Conservation (phyloP, 2,797 vertebrate genomes). For the Rhinoraja longicauda region DNA sequence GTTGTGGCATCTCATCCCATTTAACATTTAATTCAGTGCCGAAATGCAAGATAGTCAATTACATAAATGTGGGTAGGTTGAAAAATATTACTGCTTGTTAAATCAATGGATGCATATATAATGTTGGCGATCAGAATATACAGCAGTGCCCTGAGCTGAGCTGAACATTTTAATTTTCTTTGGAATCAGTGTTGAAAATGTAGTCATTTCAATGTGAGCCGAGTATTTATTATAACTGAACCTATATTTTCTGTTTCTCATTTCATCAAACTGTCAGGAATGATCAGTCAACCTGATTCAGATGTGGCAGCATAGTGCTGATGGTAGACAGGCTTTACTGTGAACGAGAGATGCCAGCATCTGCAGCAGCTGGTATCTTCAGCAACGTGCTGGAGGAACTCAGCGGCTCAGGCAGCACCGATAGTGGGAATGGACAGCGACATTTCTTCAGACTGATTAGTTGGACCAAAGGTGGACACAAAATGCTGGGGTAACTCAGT, state of each 20-base stretch:
- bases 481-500: too few relatives aligned
- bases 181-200: conserved; percentile 9
- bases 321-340: not conserved
- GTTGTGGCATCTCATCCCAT: not conserved
- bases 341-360: not conserved
- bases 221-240: conserved; percentile 4
- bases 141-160: not conserved
- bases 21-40: not conserved
- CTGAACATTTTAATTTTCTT: not conserved
- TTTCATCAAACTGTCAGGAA: conserved; percentile 31
- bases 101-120: not conserved
- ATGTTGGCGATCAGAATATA: not conserved
- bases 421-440: too few relatives aligned
- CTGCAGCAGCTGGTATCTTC: too few relatives aligned
- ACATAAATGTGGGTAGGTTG: not conserved
- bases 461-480: too few relatives aligned
- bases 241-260: not conserved
- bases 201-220: not conserved
- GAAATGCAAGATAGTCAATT: not conserved
- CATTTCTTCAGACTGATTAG: too few relatives aligned
- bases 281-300: conserved; percentile 14
- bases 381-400: too few relatives aligned
- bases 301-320: not conserved
- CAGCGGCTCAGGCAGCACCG: too few relatives aligned
- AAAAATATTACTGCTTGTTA: too few relatives aligned